Conservation (phyloP, 2,113 vertebrate genomes). For the Crypturellus undulatus region DNA sequence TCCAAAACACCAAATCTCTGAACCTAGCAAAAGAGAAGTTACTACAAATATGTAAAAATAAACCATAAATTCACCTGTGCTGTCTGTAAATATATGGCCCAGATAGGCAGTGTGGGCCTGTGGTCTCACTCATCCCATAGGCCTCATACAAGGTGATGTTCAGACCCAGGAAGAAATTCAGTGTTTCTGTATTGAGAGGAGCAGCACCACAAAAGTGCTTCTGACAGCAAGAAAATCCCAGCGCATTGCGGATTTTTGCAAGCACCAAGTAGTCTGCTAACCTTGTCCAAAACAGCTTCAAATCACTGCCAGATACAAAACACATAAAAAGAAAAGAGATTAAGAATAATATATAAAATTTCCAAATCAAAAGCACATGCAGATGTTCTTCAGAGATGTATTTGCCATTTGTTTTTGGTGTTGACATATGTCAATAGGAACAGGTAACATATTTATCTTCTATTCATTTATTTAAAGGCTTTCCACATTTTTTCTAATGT, state of each 20-base stretch:
- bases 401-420: neutral
- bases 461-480: neutral
- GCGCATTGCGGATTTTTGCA: conserved; percentile 81
- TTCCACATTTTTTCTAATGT: neutral
- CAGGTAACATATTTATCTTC: neutral
- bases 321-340: neutral
- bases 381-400: neutral
- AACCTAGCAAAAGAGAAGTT: neutral
- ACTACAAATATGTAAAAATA: neutral
- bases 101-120: conserved; percentile 90
- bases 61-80: conserved; percentile 74
- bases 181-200: conserved; percentile 82
- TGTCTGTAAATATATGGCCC: conserved; percentile 80
- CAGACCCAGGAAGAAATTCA: conserved; percentile 87
- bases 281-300: conserved; percentile 80
- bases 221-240: conserved; percentile 85
- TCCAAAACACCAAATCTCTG: neutral
- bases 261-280: conserved; percentile 86
- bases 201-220: conserved; percentile 89
- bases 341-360: neutral
- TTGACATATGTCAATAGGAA: neutral
- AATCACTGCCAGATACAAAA: conserved; percentile 69
- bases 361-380: neutral
- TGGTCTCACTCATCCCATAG: conserved; percentile 91
- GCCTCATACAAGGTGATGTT: conserved; percentile 87